Evolutionary conservation across 2,113 vertebrate genomes (phyloP).

Genomic region (Catharus minimus): DNA sequence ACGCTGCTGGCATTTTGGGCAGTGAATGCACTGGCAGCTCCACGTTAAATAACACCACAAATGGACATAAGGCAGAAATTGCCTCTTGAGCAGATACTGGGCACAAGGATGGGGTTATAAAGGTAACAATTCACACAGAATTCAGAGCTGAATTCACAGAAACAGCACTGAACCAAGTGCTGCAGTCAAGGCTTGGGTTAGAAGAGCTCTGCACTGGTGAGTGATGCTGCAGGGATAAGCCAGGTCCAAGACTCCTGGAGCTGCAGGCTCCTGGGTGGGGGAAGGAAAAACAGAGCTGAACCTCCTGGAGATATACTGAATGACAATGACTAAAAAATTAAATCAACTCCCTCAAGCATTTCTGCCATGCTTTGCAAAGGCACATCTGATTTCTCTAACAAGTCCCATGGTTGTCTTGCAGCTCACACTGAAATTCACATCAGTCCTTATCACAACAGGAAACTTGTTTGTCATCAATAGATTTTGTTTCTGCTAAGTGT

Average conservation of each 20-base stretch:
- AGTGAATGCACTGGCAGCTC: not conserved
- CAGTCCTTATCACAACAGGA: not conserved
- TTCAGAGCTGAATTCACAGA: not conserved
- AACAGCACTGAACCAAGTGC: not conserved
- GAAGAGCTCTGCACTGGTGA: rapidly evolving
- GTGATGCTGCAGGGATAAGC: not conserved
- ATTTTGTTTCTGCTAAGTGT: conserved; percentile 28
- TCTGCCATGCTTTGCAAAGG: conserved; percentile 65
- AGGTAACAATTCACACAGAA: not conserved
- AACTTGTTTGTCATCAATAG: conserved; percentile 57
- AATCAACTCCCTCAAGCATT: conserved; percentile 40
- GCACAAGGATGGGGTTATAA: not conserved
- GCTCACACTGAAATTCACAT: conserved; percentile 12
- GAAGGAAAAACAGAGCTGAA: not conserved
- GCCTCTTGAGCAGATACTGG: not conserved
- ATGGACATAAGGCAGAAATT: not conserved
- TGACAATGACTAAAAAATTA: conserved; percentile 63
- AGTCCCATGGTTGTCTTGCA: not conserved
- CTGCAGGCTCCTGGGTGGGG: not conserved
- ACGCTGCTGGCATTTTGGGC: not conserved
- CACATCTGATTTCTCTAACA: conserved; percentile 43
- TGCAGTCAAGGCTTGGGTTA: not conserved
- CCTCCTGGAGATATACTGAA: conserved; percentile 11
- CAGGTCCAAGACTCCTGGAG: not conserved
- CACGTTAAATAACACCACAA: not conserved